Evolutionary conservation across 2,888 invertebrate species (phyloP).

Genomic region (Mythimna impura): DNA sequence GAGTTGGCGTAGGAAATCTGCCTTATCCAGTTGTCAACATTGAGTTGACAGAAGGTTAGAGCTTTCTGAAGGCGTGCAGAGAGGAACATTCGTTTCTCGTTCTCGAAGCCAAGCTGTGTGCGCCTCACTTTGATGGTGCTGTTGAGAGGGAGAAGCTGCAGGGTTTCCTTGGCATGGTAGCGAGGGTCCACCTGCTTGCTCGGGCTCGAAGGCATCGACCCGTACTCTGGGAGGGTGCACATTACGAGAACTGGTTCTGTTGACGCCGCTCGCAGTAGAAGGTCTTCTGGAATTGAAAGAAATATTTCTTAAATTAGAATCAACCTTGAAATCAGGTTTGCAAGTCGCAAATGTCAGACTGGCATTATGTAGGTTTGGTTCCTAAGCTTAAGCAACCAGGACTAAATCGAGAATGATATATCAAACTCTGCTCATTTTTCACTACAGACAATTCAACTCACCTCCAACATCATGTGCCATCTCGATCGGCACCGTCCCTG

Average conservation of each 20-base stretch:
- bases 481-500: conserved; percentile 90
- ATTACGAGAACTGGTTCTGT: conserved; percentile 92
- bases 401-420: background rate
- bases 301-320: background rate
- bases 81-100: conserved; percentile 91
- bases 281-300: conserved; percentile 82
- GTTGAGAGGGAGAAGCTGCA: conserved; percentile 88
- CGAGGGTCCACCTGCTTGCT: conserved; percentile 89
- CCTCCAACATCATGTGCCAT: conserved; percentile 92
- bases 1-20: conserved; percentile 90
- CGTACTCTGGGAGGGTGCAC: conserved; percentile 91
- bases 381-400: background rate
- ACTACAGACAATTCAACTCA: conserved; percentile 65
- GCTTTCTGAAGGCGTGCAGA: conserved; percentile 92
- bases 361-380: too few species aligned
- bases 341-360: too few species aligned
- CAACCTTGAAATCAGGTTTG: background rate
- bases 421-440: background rate
- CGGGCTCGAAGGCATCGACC: conserved; percentile 84
- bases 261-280: conserved; percentile 91
- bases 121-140: conserved; percentile 84
- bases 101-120: conserved; percentile 91
- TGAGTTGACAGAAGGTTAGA: conserved; percentile 92
- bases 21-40: conserved; percentile 92
- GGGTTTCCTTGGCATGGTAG: conserved; percentile 89